Base-by-base conservation (phyloP, 2,113 vertebrate genomes). In the Toxotes jaculatrix region DNA sequence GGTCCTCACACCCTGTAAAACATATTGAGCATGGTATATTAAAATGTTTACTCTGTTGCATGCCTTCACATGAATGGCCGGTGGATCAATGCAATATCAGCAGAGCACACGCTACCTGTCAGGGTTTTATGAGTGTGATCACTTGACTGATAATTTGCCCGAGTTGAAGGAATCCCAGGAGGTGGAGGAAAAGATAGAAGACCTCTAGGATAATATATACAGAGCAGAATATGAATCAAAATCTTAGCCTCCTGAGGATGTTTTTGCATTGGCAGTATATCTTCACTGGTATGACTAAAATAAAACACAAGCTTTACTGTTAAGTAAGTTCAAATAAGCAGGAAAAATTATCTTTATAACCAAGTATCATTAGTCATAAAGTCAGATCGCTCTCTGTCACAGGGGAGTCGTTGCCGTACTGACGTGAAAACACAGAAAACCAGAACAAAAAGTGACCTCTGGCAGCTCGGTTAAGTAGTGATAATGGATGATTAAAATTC, bases 401-500 rank as follows among this genome's bases (percentile, higher is more conserved):
- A 17, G 13, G 21, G 32, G 16, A n/a, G 13, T 12, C 4, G 19
- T 8, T 2, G 55, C 47, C 32, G 69, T 0, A 6, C 34, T 64
- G 42, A 70, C 19, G 8, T 49, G 19, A 82, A 83, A 56, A 45
- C 49, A 66, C 2, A 17, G 9, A 42, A 42, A 36, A 27, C 11
- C 40, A 31, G 45, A 77, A 63, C 61, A 75, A 85, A 73, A 75
- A 67, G 45, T 83, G 79, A 88, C 86, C 83, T 79, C n/a, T 47
- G 19, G 65, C 1, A 6, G 73, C 49, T 70, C 34, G 38, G 67
- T 74, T 87, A 81, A 88, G 71, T 71, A 65, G 66, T 57, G 78
- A 75, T 92, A 88, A 91, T 89, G 88, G 85, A 82, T 87, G 89
- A 93, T 91, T 89, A 87, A 74, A 90, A 89, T 80, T 51, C 40